A percentile compares a stretch with the other conserved stretches of the same genome.
Conservation (phyloP, 1,140 invertebrate species). For the Bombus soroeensis region DNA sequence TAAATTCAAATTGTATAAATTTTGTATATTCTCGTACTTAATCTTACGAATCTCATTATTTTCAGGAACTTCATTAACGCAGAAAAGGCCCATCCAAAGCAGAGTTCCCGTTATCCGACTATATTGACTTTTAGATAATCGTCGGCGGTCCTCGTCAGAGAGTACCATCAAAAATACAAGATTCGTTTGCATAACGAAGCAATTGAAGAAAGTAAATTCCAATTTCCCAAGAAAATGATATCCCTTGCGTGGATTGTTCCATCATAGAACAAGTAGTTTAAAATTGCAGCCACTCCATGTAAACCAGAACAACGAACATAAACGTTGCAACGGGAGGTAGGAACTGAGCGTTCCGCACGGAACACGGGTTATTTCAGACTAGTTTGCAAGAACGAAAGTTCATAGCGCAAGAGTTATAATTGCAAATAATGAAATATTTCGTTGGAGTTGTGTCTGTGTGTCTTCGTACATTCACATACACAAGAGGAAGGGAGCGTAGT, state of each 20-base stretch:
- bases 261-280: background rate
- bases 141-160: background rate
- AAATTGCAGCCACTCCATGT: background rate
- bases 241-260: background rate
- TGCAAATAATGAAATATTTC: conserved; percentile 54
- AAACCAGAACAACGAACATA: background rate
- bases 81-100: background rate
- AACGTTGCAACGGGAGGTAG: background rate
- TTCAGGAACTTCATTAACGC: background rate
- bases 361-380: conserved; percentile 8
- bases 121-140: background rate
- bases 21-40: background rate
- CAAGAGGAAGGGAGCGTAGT: too few relatives aligned
- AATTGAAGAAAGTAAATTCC: background rate
- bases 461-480: background rate
- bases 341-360: background rate
- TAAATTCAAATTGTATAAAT: too few relatives aligned
- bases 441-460: background rate
- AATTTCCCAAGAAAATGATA: conserved; percentile 2
- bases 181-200: background rate
- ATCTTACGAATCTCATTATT: background rate
- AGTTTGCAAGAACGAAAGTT: conserved; percentile 24
- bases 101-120: background rate
- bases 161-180: background rate
- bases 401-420: conserved; percentile 33